These are phyloP conservation scores for Apteryx owenii DNA, from an alignment of 2,113 vertebrate species.

Conservation along the genomic window DNA sequence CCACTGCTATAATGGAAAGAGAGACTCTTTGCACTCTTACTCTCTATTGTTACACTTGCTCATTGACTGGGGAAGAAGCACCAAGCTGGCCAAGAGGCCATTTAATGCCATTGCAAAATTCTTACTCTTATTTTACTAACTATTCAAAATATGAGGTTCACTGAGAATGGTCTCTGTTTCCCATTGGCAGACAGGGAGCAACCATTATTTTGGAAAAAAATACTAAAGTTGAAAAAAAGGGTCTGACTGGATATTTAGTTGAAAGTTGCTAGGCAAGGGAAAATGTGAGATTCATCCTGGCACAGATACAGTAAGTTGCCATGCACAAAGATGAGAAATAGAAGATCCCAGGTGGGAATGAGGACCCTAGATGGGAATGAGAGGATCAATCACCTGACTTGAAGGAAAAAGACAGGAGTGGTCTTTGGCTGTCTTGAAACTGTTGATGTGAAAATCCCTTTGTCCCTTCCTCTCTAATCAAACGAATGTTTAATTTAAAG, in stretches of 20 bases:
- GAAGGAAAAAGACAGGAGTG: background rate
- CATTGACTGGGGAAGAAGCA: background rate
- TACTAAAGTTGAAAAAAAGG: background rate
- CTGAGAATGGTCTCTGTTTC: background rate
- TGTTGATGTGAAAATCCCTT: background rate
- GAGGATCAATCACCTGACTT: background rate
- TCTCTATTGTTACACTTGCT: background rate
- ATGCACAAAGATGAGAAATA: background rate
- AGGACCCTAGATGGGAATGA: background rate
- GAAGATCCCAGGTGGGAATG: background rate
- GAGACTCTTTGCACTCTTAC: background rate
- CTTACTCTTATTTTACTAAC: background rate
- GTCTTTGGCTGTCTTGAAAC: background rate
- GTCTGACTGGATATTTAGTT: background rate
- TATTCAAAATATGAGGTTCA: background rate
- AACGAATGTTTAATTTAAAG: background rate
- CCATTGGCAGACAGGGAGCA: fast-evolving
- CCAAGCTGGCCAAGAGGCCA: background rate
- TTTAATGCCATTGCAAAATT: background rate
- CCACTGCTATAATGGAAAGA: background rate
- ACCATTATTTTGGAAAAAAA: background rate
- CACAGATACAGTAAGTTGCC: background rate
- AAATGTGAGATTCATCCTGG: background rate
- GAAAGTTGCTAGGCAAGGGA: background rate
- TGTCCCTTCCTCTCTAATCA: background rate